Evolutionary conservation across 2,797 vertebrate genomes (phyloP), one percentile per base, ranked within the genome.

Genomic region (Australoheros facetus): DNA sequence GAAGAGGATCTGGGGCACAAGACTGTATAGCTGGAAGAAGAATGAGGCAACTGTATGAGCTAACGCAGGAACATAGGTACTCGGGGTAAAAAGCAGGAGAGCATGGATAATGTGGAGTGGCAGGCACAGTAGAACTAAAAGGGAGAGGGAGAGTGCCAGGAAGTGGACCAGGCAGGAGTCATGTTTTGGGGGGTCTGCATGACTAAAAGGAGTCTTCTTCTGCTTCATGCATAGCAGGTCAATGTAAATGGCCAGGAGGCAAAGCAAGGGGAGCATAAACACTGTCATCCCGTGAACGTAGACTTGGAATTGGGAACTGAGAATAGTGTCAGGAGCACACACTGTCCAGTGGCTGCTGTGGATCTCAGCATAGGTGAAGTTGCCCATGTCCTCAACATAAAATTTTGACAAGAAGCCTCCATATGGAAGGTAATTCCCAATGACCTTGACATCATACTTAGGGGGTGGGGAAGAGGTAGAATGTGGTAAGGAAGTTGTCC

Each of bases 341-440:
- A 92, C 85, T 0, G 90, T 94, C 86, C 95, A 94, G 84, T 96
- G 95, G 71, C 91, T 93, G 14, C 93, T 84, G 42, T 95, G 95
- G 72, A 94, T 91, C 62, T 94, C 87, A 2, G 91, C 89, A 1
- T 94, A 95, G 39, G 90, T 96, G 73, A 93, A 92, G 71, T 95
- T 94, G 28, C 73, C 64, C 48, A 75, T 84, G 77, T 94, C 92
- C 26, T 94, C 91, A 70, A 92, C 81, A 12, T 95, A 94, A 71
- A 95, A 96, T 89, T 95, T 96, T 26, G 96, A 96, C 71, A 96
- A 89, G 85, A 96, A 96, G 7, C 95, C 95, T 14, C 93, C 92
- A 0, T 95, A 96, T 3, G 95, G 95, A 32, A 96, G 90, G 54
- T 93, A 82, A 48, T 82, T 72, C n/a, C 90, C 93, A 13, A 96